Evolutionary conservation across 64 coral and sea anemone species (phyloP).

Genomic region (Anthopleura sola): DNA sequence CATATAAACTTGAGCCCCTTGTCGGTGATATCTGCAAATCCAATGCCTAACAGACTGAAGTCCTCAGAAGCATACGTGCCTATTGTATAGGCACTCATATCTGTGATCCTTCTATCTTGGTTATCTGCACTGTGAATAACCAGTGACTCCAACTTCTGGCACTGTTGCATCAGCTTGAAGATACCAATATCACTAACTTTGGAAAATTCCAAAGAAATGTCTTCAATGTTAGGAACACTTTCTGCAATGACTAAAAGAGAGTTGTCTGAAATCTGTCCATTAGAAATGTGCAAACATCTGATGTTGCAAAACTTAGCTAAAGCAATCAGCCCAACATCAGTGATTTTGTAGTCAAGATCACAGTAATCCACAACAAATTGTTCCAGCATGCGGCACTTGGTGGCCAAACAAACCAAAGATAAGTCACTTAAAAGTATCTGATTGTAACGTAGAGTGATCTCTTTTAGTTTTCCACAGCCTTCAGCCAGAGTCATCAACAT

Average conservation of each 20-base stretch:
- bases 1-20: constrained; percentile 80
- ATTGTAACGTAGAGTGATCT: constrained; percentile 82
- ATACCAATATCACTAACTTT: constrained; percentile 82
- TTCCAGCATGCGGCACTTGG: constrained; percentile 66
- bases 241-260: constrained; percentile 72
- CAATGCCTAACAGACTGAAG: constrained; percentile 74
- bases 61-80: constrained; percentile 75
- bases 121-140: constrained; percentile 79
- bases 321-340: constrained; percentile 79
- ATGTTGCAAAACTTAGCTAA: constrained; percentile 79
- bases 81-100: constrained; percentile 78
- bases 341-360: constrained; percentile 71
- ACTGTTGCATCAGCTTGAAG: constrained; percentile 70
- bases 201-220: constrained; percentile 85
- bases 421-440: constrained; percentile 77
- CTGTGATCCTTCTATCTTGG: constrained; percentile 64
- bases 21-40: constrained; percentile 80
- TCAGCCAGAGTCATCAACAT: constrained; percentile 74
- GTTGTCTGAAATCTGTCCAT: constrained; percentile 76
- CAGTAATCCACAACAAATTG: constrained; percentile 88
- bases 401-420: constrained; percentile 57
- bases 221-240: constrained; percentile 66
- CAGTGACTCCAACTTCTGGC: constrained; percentile 65
- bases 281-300: constrained; percentile 74
- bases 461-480: constrained; percentile 60